Base-by-base conservation (phyloP, 2,888 invertebrate species). In the Andricus quercusramuli region DNA sequence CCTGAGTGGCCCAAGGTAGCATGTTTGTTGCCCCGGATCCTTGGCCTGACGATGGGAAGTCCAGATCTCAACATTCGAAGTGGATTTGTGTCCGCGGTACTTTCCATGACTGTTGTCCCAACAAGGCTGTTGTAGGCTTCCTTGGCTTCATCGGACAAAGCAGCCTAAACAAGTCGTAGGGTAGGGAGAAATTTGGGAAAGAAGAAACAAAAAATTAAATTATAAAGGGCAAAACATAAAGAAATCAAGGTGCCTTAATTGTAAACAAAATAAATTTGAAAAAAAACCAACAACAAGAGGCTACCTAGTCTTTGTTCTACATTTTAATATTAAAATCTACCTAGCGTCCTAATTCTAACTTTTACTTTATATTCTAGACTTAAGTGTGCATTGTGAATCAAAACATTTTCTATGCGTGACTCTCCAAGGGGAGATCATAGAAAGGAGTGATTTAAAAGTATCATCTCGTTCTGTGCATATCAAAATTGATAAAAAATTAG, bases 51-150 rank as follows among this genome's bases (percentile, higher is more conserved):
- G 20, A 94, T 93, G 0, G 95, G 95, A 66, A 94, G 88, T 1
- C 95, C 95, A 15, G 95, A 94, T 62, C 95, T 93, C 79, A 96
- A 92, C 94, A 96, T 95, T 85, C 95, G 93, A 86, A 96, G 92
- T 0, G 96, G 96, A 91, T 96, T 96, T 37, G 92, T 90, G 37
- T 93, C 92, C 3, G 90, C 82, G 80, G 93, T 80, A 15, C 85
- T 89, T 86, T 92, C 92, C 78, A 91, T 85, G 87, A 88, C 81
- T 8, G 94, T 93, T 85, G 94, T 93, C 91, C 98, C 98, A 79
- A 99, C 98, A 78, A 99, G 94, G 88, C 97, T 96, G 90, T 97
- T 97, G 94, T 99, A 99, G 0, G 98, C 99, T 90, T 97, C 96
- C 91, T 97, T 98, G 70, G 98, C 97, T 93, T 98, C 98, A 89